phyloP scores from a whole-genome alignment of 2,888 invertebrate species.

The Lucinisca nassula region DNA sequence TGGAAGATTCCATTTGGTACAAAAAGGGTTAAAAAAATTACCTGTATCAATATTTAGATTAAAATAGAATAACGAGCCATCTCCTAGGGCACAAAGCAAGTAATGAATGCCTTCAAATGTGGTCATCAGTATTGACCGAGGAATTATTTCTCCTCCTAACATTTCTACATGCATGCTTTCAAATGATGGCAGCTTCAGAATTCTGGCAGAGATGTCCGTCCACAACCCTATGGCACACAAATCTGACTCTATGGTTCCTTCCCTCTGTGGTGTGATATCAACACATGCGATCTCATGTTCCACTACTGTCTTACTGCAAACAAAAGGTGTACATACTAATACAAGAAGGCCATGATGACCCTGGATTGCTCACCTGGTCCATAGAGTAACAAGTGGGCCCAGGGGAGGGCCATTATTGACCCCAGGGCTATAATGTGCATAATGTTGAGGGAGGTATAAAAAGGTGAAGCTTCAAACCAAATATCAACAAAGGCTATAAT shows the following conservation, averaged over 20 bases:
- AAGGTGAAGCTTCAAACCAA: no score
- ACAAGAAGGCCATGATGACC: no score
- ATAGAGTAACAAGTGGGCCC: no score
- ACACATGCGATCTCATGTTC: slow-evolving; percentile 98
- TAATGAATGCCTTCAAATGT: slow-evolving; percentile 95
- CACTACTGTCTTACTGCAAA: slow-evolving; percentile 89
- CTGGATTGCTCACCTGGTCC: no score
- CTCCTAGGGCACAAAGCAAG: slow-evolving; percentile 94
- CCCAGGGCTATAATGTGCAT: no score
- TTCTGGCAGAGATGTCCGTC: slow-evolving; percentile 98
- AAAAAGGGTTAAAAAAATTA: no score
- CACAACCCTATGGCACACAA: slow-evolving; percentile 97
- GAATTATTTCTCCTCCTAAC: slow-evolving; percentile 98
- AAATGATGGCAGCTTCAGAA: slow-evolving; percentile 94
- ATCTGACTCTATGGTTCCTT: slow-evolving; percentile 77
- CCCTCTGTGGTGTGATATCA: slow-evolving; percentile 93
- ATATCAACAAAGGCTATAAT: no score
- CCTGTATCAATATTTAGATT: slow-evolving; percentile 91
- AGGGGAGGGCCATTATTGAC: no score
- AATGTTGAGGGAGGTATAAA: no score
- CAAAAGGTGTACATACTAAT: no score
- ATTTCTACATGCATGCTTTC: slow-evolving; percentile 95
- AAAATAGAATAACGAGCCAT: slow-evolving; percentile 99
- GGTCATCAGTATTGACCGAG: slow-evolving; percentile 97
- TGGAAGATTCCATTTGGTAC: no score